Evolutionary conservation across 2,888 invertebrate species (phyloP).

Genomic region (Meiosimyza platycephala): DNA sequence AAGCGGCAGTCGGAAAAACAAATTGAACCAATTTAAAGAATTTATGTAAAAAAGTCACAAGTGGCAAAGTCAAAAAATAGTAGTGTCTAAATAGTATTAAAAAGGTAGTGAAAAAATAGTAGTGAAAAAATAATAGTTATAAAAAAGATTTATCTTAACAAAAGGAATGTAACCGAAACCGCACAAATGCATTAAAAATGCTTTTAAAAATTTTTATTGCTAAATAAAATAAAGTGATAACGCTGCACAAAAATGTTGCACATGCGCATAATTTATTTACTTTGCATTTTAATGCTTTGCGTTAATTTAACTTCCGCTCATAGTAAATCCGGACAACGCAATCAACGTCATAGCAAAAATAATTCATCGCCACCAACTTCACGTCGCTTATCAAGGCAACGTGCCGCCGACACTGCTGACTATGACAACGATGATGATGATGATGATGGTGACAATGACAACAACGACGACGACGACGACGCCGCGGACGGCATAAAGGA

Average conservation of each 20-base stretch:
- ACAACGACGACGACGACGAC: not conserved
- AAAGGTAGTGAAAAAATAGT: not conserved
- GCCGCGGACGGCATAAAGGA: not conserved
- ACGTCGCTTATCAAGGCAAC: conserved; percentile 14
- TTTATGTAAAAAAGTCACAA: not conserved
- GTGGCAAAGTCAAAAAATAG: not conserved
- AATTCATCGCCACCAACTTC: conserved; percentile 31
- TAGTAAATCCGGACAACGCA: conserved; percentile 23
- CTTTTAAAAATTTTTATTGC: not conserved
- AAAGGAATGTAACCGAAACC: too few species aligned
- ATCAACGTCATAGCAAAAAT: conserved; percentile 30
- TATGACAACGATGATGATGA: conserved; percentile 11
- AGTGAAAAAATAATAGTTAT: too few species aligned
- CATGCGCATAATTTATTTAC: conserved; percentile 12
- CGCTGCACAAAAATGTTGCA: not conserved
- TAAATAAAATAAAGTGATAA: too few species aligned
- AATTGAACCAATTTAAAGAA: conserved; percentile 8
- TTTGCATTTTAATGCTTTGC: conserved; percentile 34
- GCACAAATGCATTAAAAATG: not conserved
- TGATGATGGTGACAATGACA: not conserved
- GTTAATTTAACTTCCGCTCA: conserved; percentile 29
- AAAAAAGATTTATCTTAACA: too few species aligned
- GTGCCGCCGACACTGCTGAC: too few species aligned
- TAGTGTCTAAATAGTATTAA: not conserved
- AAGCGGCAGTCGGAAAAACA: not conserved